Percentiles rank a stretch among this genome's conserved stretches.
Conservation (phyloP, 2,113 vertebrate species). For the Phalacrocorax brasilianus region DNA sequence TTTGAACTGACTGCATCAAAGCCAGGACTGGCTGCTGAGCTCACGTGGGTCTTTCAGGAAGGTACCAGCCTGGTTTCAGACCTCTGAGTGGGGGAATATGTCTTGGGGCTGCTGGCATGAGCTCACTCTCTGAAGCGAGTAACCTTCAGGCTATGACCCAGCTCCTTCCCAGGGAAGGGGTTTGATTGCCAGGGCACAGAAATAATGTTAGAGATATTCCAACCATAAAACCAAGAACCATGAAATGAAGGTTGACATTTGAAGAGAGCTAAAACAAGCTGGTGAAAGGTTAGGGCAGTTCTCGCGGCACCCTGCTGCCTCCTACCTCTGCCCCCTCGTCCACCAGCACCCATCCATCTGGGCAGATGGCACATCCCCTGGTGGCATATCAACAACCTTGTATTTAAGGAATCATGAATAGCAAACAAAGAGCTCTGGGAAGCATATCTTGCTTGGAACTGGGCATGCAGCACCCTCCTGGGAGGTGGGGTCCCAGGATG, state of each 20-base stretch:
- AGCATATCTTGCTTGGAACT: neutral
- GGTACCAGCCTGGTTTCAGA: neutral
- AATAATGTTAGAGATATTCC: neutral
- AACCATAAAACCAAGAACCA: neutral
- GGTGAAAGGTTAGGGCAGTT: neutral
- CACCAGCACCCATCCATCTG: neutral
- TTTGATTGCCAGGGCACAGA: neutral
- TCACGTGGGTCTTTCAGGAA: fast-evolving
- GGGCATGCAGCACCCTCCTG: neutral
- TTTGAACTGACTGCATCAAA: neutral
- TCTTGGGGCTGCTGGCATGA: neutral
- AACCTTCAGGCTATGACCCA: neutral
- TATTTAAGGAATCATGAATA: neutral
- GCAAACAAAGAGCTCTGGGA: neutral
- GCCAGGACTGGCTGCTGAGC: neutral
- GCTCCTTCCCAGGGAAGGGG: neutral
- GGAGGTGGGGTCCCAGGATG: fast-evolving
- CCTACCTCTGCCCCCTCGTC: neutral
- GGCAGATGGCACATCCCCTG: neutral
- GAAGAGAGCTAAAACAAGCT: neutral
- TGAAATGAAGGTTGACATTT: neutral
- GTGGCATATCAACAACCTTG: neutral
- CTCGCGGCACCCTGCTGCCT: neutral
- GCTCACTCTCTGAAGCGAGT: neutral
- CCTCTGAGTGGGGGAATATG: neutral